phyloP scores from a whole-genome alignment of 2,888 invertebrate genomes.

The Diarsia rubi region DNA sequence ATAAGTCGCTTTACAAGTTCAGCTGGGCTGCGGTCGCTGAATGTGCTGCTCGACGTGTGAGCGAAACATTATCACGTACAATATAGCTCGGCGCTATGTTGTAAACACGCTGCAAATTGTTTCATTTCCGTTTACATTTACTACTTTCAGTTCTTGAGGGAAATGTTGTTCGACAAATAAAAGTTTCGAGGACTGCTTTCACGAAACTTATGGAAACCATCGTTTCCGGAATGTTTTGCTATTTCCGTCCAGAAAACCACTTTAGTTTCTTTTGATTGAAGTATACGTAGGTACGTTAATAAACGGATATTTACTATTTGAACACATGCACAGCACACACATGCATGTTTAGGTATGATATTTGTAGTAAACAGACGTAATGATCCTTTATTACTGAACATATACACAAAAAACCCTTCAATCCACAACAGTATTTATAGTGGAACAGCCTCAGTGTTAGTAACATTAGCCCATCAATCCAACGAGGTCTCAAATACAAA shows the following conservation, averaged over 20 bases:
- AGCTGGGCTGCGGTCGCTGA: slow-evolving; percentile 29
- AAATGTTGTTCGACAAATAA: slow-evolving; percentile 41
- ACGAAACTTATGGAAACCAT: slow-evolving; percentile 44
- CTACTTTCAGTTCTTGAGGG: slow-evolving; percentile 15
- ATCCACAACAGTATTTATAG: background rate
- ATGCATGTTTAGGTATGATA: background rate
- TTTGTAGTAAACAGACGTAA: slow-evolving; percentile 1
- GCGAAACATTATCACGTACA: slow-evolving; percentile 16
- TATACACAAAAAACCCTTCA: slow-evolving; percentile 13
- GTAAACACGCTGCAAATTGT: slow-evolving; percentile 23
- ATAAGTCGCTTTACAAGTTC: slow-evolving; percentile 68
- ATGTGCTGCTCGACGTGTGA: slow-evolving; percentile 35
- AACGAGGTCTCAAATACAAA: slow-evolving; percentile 31
- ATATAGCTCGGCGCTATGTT: slow-evolving; percentile 19
- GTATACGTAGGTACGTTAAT: background rate
- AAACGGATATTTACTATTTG: background rate
- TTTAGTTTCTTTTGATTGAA: slow-evolving; percentile 23
- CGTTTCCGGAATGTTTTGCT: slow-evolving; percentile 31
- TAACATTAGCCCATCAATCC: slow-evolving; percentile 27
- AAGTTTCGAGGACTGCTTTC: slow-evolving; percentile 34
- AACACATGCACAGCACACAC: background rate
- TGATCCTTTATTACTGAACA: background rate
- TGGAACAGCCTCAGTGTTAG: slow-evolving; percentile 19
- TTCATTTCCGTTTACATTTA: slow-evolving; percentile 30
- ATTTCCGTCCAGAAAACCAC: slow-evolving; percentile 31